These are phyloP conservation scores for Bujurquina vittata DNA, from an alignment of 2,113 vertebrate genomes.

Conservation along the genomic window DNA sequence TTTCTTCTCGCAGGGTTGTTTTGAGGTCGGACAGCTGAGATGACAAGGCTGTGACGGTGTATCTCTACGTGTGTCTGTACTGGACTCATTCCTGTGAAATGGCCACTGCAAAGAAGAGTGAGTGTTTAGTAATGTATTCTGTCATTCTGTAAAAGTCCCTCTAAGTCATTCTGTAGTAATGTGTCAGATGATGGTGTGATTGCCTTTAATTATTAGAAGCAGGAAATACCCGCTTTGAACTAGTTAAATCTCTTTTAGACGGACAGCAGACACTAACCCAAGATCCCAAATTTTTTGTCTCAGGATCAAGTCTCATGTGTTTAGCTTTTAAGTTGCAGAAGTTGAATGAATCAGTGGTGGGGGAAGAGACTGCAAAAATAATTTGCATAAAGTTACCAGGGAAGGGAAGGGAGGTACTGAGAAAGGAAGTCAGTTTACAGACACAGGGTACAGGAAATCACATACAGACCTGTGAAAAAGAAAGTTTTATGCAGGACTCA, in stretches of 20 bases:
- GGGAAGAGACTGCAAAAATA: not conserved
- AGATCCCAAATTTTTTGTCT: not conserved
- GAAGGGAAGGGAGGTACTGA: not conserved
- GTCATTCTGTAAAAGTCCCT: not conserved
- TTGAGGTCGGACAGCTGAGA: constrained; percentile 52
- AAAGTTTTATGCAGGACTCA: no score
- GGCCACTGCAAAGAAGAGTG: constrained; percentile 80
- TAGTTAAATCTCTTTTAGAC: not conserved
- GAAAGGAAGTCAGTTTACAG: not conserved
- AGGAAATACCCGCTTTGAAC: not conserved
- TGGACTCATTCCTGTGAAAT: constrained; percentile 57
- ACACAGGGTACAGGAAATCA: not conserved
- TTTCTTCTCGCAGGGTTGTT: constrained; percentile 58
- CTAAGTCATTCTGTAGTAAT: not conserved
- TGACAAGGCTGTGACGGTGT: constrained; percentile 70
- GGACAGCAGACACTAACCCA: not conserved
- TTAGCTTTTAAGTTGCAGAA: not conserved
- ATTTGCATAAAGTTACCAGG: not conserved
- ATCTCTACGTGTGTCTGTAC: constrained; percentile 33
- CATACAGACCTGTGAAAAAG: not conserved
- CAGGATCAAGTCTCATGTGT: not conserved
- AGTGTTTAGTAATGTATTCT: constrained; percentile 36
- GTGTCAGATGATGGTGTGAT: not conserved
- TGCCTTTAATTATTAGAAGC: not conserved
- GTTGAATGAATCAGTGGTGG: not conserved